Base-by-base conservation (phyloP, 1,140 invertebrate species). In the Sinonovacula constricta region DNA sequence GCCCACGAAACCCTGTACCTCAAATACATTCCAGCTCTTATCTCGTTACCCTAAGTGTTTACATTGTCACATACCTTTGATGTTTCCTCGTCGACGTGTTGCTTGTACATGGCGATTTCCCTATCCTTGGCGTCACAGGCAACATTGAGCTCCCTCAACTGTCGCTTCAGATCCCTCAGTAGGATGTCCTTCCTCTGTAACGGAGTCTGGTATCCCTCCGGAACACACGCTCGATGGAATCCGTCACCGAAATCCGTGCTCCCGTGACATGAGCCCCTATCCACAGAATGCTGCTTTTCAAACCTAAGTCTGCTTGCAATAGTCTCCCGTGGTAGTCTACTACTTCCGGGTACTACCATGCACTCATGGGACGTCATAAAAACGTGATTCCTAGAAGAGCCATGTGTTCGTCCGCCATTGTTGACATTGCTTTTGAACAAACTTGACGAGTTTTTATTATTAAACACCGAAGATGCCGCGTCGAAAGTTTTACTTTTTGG, bases 341-440 rank as follows among this genome's bases (percentile, higher is more conserved):
- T 60, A 70, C 75, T 69, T 63, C 75, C 75, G 45, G 75, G 75
- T 26, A 78, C 75, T 26, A 78, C 54, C 75, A 78, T 78, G 33
- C 75, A 78, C 26, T 78, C 75, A 12, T 78, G 75, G 49, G 75
- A 78, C 56, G 65, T 78, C 54, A 78, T 67, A 24, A 78, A 78
- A 54, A 78, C 57, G 59, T 78, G 75, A 59, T 78, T 78, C n/a
- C 57, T 36, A 18, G 31, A 36, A 18, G 31, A 36, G 39, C 39
- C 39, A 10, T 45, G 39, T 7, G 7, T 45, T 45, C 39, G 7
- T 10, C 7, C 7, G 7, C 7, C 18, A 10, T 7, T 7, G 39
- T 45, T 18, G n/a, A n/a, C n/a, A 18, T 45, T 18, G 39, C 7
- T 45, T 10, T 45, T 45, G 39, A 45, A 45, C 18, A 45, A 45